Percentiles rank a stretch among this genome's conserved stretches.
Conservation (phyloP, 1,140 invertebrate genomes). For the Luehdorfia chinensis region DNA sequence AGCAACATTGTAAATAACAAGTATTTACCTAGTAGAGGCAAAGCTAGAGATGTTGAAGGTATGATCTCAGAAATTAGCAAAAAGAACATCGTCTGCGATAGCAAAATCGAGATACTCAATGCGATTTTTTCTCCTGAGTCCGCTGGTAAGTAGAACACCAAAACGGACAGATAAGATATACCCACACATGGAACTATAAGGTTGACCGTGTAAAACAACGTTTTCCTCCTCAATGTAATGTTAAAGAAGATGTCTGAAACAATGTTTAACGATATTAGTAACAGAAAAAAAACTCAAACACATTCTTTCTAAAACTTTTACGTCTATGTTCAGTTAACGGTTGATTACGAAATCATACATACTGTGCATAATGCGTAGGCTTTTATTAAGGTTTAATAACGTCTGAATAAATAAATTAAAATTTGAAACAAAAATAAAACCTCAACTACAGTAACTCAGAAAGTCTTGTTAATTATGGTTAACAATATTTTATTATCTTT, state of each 20-base stretch:
- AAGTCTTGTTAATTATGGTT: too few relatives aligned
- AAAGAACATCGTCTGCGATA: constrained; percentile 99
- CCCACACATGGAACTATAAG: constrained; percentile 96
- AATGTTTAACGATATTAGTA: too few relatives aligned
- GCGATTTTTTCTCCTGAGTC: constrained; percentile 99
- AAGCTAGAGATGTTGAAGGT: constrained; percentile 97
- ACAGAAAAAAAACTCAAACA: too few relatives aligned
- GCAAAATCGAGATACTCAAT: constrained; percentile 97
- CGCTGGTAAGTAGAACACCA: constrained; percentile 98
- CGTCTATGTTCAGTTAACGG: too few relatives aligned
- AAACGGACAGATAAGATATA: constrained; percentile 92
- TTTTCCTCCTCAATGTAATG: constrained; percentile 96
- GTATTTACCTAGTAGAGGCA: constrained; percentile 98
- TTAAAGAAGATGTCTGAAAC: constrained; percentile 97
- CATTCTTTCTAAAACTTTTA: too few relatives aligned
- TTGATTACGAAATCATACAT: too few relatives aligned
- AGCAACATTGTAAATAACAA: constrained; percentile 99
- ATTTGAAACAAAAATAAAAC: too few relatives aligned
- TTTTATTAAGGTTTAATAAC: too few relatives aligned
- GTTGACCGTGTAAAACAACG: constrained; percentile 97
- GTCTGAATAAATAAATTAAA: too few relatives aligned
- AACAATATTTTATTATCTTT: too few relatives aligned
- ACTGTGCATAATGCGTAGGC: too few relatives aligned
- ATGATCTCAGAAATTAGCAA: constrained; percentile 98
- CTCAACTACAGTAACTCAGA: too few relatives aligned